Conservation (phyloP, 2,113 vertebrate genomes). For the Falcunculus frontatus region DNA sequence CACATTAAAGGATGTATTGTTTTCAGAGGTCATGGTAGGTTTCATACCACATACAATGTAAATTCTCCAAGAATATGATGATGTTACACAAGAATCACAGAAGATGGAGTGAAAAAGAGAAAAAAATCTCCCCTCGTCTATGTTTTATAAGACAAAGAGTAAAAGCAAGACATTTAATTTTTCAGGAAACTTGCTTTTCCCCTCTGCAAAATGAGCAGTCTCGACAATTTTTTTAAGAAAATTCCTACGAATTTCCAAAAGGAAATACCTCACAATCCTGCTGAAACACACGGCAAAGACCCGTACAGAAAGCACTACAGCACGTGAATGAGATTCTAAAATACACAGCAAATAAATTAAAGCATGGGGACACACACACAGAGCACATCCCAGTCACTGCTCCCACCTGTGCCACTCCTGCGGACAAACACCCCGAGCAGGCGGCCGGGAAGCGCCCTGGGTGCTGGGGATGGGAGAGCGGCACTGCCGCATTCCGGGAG, state of each 20-base stretch:
- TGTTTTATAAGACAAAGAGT: background rate
- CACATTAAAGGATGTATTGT: constrained; percentile 90
- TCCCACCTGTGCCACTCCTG: background rate
- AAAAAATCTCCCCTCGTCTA: background rate
- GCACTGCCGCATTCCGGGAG: background rate
- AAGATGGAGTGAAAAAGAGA: background rate
- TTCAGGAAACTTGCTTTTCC: background rate
- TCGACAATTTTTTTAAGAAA: background rate
- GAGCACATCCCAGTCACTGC: background rate
- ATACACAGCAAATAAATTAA: background rate
- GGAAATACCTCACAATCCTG: background rate
- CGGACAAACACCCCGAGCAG: accelerated
- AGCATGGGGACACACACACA: accelerated
- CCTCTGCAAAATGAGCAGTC: background rate
- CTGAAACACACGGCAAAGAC: background rate
- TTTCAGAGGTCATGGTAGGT: constrained; percentile 85
- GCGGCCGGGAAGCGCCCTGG: accelerated
- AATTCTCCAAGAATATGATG: constrained; percentile 69
- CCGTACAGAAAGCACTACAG: accelerated
- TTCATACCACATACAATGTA: constrained; percentile 82
- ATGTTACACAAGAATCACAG: constrained; percentile 30
- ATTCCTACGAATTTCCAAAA: background rate
- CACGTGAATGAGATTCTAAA: accelerated
- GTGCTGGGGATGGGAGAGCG: background rate
- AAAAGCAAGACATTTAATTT: background rate